Percentiles rank a stretch among this genome's conserved stretches.
Conservation (phyloP, 1,140 invertebrate genomes). For the Drosophila setifemur region DNA sequence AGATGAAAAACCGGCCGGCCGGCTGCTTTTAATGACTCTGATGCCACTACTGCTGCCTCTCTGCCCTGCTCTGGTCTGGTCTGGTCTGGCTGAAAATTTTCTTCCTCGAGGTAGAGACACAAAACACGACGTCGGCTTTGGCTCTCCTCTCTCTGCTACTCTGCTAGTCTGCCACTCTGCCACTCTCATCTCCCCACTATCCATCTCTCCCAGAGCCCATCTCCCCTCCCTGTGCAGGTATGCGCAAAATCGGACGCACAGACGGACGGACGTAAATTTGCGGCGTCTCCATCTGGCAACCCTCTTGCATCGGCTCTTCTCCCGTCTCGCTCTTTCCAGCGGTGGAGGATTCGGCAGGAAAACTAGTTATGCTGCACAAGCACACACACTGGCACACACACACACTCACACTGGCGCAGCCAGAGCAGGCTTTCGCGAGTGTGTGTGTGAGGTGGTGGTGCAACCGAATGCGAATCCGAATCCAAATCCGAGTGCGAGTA, state of each 20-base stretch:
- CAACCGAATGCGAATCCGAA: background rate
- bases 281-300: conserved; percentile 29
- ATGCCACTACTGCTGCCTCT: background rate
- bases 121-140: conserved; percentile 32
- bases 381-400: conserved; percentile 2
- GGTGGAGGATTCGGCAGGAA: conserved; percentile 34
- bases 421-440: conserved; percentile 6
- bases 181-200: too few relatives aligned
- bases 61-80: background rate
- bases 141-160: too few relatives aligned
- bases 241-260: conserved; percentile 7
- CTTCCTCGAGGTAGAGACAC: conserved; percentile 60
- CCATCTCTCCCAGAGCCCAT: too few relatives aligned
- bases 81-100: conserved; percentile 60
- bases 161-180: too few relatives aligned
- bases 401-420: conserved; percentile 2
- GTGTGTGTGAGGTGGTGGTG: conserved; percentile 21
- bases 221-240: conserved; percentile 15
- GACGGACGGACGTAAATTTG: background rate
- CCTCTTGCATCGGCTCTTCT: background rate
- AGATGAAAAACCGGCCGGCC: conserved; percentile 11
- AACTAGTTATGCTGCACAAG: conserved; percentile 59
- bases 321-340: background rate
- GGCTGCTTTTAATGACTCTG: background rate
- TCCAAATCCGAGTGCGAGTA: background rate